A percentile compares a stretch with the other conserved stretches of the same genome.
Evolutionary conservation across 1,140 invertebrate species (phyloP).

Genomic region (Drosophila asahinai): DNA sequence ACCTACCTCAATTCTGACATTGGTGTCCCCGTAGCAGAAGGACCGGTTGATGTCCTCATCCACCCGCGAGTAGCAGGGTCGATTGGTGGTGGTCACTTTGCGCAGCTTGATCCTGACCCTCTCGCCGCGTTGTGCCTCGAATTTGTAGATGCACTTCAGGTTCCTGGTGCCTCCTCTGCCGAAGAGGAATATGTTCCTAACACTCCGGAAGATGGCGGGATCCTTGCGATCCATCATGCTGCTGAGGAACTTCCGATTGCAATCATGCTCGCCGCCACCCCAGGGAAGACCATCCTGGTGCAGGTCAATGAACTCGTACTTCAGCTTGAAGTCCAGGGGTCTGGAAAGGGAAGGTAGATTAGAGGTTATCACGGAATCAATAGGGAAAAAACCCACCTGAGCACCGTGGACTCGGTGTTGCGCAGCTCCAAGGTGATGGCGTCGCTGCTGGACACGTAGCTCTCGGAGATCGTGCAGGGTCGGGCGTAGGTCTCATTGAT

Average conservation of each 20-base stretch:
- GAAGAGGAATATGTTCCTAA: conserved; percentile 94
- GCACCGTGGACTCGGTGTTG: conserved; percentile 92
- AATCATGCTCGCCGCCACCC: conserved; percentile 86
- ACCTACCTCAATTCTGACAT: conserved; percentile 73
- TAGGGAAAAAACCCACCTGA: conserved; percentile 85
- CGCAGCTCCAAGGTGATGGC: conserved; percentile 92
- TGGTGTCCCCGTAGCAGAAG: conserved; percentile 88
- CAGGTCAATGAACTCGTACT: conserved; percentile 96
- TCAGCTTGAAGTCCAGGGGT: conserved; percentile 92
- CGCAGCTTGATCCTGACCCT: conserved; percentile 89
- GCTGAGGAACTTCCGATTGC: conserved; percentile 87
- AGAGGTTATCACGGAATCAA: neutral
- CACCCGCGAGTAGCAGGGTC: conserved; percentile 88
- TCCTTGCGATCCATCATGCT: conserved; percentile 87
- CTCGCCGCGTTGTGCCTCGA: conserved; percentile 92
- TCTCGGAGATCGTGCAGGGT: conserved; percentile 92
- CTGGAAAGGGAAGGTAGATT: conserved; percentile 14
- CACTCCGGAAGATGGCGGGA: conserved; percentile 88
- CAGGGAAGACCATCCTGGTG: conserved; percentile 93
- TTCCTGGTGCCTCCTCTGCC: conserved; percentile 93
- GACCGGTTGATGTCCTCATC: conserved; percentile 89
- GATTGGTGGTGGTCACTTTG: conserved; percentile 88
- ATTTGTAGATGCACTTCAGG: conserved; percentile 94
- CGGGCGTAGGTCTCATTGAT: conserved; percentile 86
- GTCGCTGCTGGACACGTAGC: conserved; percentile 92